Conservation (phyloP, 2,888 invertebrate species). For the Agriopis leucophaearia region DNA sequence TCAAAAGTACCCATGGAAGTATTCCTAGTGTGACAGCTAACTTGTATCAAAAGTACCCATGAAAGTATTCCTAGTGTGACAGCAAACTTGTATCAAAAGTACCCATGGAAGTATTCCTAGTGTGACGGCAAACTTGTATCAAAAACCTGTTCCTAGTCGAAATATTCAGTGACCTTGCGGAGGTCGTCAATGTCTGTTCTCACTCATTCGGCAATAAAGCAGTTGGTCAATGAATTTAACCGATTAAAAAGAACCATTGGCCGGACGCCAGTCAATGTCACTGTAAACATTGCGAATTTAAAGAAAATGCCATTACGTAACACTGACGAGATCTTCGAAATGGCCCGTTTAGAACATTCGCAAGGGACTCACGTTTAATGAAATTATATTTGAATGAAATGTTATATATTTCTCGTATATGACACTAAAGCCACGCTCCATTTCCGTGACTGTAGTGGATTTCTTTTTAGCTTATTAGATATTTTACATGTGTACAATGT, state of each 20-base stretch:
- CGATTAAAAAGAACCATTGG: slow-evolving; percentile 82
- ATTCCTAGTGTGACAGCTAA: too few relatives aligned
- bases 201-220: slow-evolving; percentile 76
- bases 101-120: too few relatives aligned
- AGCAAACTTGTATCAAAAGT: too few relatives aligned
- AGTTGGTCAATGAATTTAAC: slow-evolving; percentile 82
- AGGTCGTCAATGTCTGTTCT: slow-evolving; percentile 76
- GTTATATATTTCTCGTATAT: slow-evolving; percentile 2
- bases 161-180: slow-evolving; percentile 73
- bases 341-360: slow-evolving; percentile 50
- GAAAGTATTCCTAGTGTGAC: too few relatives aligned
- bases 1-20: too few relatives aligned
- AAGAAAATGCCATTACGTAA: slow-evolving; percentile 81
- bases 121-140: slow-evolving; percentile 26
- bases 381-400: slow-evolving; percentile 26
- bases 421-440: neutral
- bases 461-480: neutral
- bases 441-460: neutral
- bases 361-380: slow-evolving; percentile 39
- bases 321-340: slow-evolving; percentile 45
- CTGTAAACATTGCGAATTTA: slow-evolving; percentile 82
- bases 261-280: slow-evolving; percentile 74
- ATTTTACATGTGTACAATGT: neutral
- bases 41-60: too few relatives aligned
- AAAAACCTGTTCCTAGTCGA: slow-evolving; percentile 53